Evolutionary conservation across 2,888 invertebrate species (phyloP).

Genomic region (Rhagonycha fulva): DNA sequence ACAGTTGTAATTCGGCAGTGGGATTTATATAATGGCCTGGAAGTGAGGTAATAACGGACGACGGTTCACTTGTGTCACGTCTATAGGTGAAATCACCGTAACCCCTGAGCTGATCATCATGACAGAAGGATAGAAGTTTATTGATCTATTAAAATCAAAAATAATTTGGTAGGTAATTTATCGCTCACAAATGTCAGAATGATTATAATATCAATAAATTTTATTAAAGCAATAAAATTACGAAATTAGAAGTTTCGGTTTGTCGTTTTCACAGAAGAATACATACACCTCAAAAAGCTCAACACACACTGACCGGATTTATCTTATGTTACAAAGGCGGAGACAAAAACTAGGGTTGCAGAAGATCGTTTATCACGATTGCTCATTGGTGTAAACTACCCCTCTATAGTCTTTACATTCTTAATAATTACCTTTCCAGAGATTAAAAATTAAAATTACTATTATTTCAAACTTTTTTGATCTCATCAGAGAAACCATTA

Average conservation of each 20-base stretch:
- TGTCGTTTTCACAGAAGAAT: background rate
- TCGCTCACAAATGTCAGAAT: background rate
- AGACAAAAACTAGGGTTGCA: background rate
- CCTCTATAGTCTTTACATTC: background rate
- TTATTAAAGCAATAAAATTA: background rate
- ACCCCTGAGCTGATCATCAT: background rate
- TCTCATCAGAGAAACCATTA: background rate
- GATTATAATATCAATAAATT: background rate
- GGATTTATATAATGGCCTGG: background rate
- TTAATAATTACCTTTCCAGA: background rate
- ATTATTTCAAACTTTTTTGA: too few species aligned
- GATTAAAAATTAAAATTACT: too few species aligned
- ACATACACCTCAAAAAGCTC: background rate
- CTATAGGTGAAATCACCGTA: background rate
- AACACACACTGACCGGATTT: slow-evolving; percentile 1
- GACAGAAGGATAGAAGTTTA: background rate
- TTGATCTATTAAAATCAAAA: background rate
- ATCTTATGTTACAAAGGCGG: background rate
- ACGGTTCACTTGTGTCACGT: background rate
- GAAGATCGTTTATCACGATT: background rate
- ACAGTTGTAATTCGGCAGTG: background rate
- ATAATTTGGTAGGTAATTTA: background rate
- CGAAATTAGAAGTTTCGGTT: background rate
- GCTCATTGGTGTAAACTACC: background rate
- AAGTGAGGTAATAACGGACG: background rate